Base-by-base conservation (phyloP, 2,797 vertebrate genomes). In the Pachyuromys duprasi region DNA sequence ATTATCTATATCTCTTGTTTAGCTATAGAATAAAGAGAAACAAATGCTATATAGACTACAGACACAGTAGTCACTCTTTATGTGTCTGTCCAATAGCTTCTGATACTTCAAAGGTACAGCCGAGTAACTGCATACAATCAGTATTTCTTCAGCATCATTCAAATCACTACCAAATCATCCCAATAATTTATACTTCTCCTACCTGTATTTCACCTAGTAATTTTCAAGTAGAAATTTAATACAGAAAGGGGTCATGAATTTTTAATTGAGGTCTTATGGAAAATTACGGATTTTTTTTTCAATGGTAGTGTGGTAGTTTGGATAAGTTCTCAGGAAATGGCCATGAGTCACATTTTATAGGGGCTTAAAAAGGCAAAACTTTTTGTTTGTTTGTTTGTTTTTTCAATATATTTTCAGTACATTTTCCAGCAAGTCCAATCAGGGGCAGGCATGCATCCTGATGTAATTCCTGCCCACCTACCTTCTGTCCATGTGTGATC, bases 181-280 rank as follows among this genome's bases (percentile, higher is more conserved):
- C 65, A 76, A n/a, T 7, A 28, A 93, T 84, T 84, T 86, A 72
- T 72, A 82, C 26, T 81, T 93, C 12, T 92, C 70, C 96, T 87
- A 33, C 65, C n/a, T 79, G 0, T 39, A 20, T 70, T 86, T 96
- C 67, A 78, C 13, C 33, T 90, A 82, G 53, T 70, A 95, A 91
- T 86, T 79, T 20, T 63, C 18, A 26, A 65, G 70, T 42, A 60
- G 78, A 95, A 95, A 22, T 74, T 88, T 53, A 84, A 36, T 62
- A 33, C 74, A n/a, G 22, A 70, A 88, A 81, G 69, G 1, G 3
- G 1, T 63, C 8, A 63, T 42, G 6, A 28, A 26, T 92, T 69
- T 89, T 62, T 78, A 82, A 84, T 7, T 60, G 65, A 94, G 4
- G 2, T 84, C 45, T 91, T 89, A 20, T 24, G 31, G 2, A 33